Evolutionary conservation across 2,888 invertebrate genomes (phyloP), one percentile per base, ranked within the genome.

Genomic region (Timema podura): DNA sequence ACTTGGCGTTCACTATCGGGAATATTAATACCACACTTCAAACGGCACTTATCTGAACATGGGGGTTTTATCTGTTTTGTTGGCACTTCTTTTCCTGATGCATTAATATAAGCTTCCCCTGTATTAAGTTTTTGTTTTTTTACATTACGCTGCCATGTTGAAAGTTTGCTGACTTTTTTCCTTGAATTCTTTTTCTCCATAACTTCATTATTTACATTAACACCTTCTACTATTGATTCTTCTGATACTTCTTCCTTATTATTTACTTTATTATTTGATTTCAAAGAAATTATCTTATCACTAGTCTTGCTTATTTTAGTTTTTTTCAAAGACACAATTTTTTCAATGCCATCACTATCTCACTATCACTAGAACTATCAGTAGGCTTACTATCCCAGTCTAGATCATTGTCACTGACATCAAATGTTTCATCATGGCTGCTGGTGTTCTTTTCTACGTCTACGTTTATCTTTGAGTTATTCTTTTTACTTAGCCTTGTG

Each of bases 351-450:
- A 49, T 54, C 54, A 54, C n/a, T n/a, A 8, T 54, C 16, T 6
- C 54, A 54, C 54, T 54, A 54, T 54, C 16, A 16, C 16, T 16
- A 54, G 3, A 54, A n/a, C n/a, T n/a, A n/a, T n/a, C n/a, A n/a
- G n/a, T n/a, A n/a, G n/a, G n/a, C n/a, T n/a, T n/a, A 15, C 5
- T 54, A 2, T 13, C 11, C 54, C 10, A 54, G 54, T 54, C n/a
- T 54, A 16, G 54, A 54, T 54, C 54, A 15, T 54, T 54, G 54
- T 54, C 54, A 54, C 54, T 54, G 54, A 5, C 54, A 54, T 54
- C 54, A 16, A 54, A 15, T 15, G 15, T 1, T 13, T 54, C 54
- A 54, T 54, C 54, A 15, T n/a, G 16, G 5, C 54, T 54, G 54
- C 7, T 54, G 54, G 54, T 54, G 54, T 54, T 13, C 2, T 49